Conservation (phyloP, 2,797 vertebrate genomes). For the Cyprinella venusta region DNA sequence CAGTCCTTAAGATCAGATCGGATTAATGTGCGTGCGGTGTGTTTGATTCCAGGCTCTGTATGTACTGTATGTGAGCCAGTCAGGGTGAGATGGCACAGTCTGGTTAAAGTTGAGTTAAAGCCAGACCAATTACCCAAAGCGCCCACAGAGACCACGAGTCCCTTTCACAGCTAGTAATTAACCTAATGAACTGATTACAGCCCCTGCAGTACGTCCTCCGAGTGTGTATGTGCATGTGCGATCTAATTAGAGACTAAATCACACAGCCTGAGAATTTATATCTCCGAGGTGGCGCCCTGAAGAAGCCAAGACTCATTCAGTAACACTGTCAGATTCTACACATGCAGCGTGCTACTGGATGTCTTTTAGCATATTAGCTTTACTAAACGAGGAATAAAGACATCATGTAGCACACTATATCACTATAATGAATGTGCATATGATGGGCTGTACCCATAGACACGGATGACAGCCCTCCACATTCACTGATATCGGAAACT, state of each 20-base stretch:
- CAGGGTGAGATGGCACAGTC: constrained; percentile 29
- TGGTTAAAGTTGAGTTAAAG: constrained; percentile 46
- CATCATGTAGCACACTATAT: background rate
- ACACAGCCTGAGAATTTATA: constrained; percentile 41
- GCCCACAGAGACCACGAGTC: constrained; percentile 44
- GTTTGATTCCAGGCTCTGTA: background rate
- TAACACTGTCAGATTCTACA: constrained; percentile 19
- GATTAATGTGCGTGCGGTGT: background rate
- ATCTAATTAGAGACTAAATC: constrained; percentile 39
- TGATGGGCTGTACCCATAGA: background rate
- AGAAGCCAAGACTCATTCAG: constrained; percentile 32
- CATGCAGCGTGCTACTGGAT: constrained; percentile 7
- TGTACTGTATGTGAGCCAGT: constrained; percentile 3
- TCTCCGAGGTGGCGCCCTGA: constrained; percentile 25
- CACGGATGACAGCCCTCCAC: background rate
- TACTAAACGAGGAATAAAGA: constrained; percentile 5
- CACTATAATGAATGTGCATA: background rate
- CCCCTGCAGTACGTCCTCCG: constrained; percentile 23
- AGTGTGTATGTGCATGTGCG: constrained; percentile 42
- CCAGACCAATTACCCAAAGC: constrained; percentile 50
- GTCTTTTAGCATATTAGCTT: background rate
- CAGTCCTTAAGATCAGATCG: background rate
- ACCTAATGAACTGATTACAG: constrained; percentile 57
- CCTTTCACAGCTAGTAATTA: constrained; percentile 51
- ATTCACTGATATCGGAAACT: background rate